phyloP scores from a whole-genome alignment of 2,888 invertebrate species.

The Ophion obscuratus region DNA sequence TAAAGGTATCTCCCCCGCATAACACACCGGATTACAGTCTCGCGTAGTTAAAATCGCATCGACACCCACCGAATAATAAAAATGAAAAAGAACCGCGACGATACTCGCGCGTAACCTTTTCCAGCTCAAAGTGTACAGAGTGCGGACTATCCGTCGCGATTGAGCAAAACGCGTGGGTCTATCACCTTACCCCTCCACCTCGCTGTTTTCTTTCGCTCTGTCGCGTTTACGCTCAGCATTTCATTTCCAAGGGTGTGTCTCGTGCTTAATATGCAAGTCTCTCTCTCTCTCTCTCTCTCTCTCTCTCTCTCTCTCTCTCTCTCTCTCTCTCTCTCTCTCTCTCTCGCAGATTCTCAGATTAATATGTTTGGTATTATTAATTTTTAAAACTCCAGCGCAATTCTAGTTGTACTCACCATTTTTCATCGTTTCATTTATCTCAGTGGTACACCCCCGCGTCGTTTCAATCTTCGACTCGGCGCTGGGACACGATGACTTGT shows the following conservation, averaged over 20 bases:
- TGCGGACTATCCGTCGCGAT: slow-evolving; percentile 65
- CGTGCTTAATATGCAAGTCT: slow-evolving; percentile 51
- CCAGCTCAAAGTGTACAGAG: slow-evolving; percentile 44
- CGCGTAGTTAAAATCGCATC: slow-evolving; percentile 36
- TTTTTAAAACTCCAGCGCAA: slow-evolving; percentile 1
- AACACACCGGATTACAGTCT: slow-evolving; percentile 13
- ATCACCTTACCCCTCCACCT: neutral
- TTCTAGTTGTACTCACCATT: slow-evolving; percentile 71
- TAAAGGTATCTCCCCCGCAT: neutral
- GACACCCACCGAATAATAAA: slow-evolving; percentile 57
- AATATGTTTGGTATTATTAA: slow-evolving; percentile 17
- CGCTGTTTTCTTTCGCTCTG: neutral
- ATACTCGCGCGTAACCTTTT: slow-evolving; percentile 76
- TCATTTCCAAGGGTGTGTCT: slow-evolving; percentile 59
- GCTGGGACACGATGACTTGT: slow-evolving; percentile 33
- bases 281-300: slow-evolving; percentile 22
- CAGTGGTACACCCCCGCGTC: slow-evolving; percentile 53
- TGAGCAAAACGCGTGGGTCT: slow-evolving; percentile 59
- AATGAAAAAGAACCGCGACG: slow-evolving; percentile 61
- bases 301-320: slow-evolving; percentile 30
- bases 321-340: too few species aligned
- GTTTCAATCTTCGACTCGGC: slow-evolving; percentile 48
- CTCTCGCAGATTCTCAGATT: neutral
- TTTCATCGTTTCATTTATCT: slow-evolving; percentile 66
- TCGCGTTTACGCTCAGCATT: slow-evolving; percentile 25